Evolutionary conservation across 2,113 vertebrate species (phyloP).

Genomic region (Protomyctophum bolini): DNA sequence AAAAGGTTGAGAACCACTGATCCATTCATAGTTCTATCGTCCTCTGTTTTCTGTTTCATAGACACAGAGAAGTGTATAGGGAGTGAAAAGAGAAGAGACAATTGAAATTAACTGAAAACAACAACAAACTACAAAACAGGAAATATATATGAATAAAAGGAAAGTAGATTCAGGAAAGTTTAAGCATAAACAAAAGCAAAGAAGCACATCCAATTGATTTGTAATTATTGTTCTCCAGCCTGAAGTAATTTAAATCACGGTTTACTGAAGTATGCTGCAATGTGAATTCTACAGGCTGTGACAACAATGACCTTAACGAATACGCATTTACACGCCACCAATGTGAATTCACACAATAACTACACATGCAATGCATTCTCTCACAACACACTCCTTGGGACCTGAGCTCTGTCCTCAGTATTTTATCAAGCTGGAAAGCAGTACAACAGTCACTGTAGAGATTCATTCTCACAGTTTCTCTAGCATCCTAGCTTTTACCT

Average conservation of each 20-base stretch:
- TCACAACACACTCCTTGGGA: not conserved
- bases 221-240: conserved; percentile 28
- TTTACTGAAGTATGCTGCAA: conserved; percentile 32
- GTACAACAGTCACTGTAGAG: conserved; percentile 11
- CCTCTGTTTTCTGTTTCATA: not conserved
- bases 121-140: not conserved
- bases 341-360: conserved; percentile 27
- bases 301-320: conserved; percentile 46
- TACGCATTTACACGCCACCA: conserved; percentile 41
- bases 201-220: conserved; percentile 31
- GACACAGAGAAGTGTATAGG: conserved; percentile 6
- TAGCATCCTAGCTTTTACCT: not conserved
- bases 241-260: conserved; percentile 36
- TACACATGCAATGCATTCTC: conserved; percentile 3
- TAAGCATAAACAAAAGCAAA: conserved; percentile 27
- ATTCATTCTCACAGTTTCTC: conserved; percentile 12
- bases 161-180: conserved; percentile 35
- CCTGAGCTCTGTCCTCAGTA: not conserved
- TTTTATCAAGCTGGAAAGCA: conserved; percentile 4
- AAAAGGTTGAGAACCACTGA: not conserved
- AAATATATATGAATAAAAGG: conserved; percentile 2
- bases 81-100: conserved; percentile 6
- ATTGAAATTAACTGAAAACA: conserved; percentile 20
- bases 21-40: not conserved
- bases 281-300: conserved; percentile 31